A percentile compares a stretch with the other conserved stretches of the same genome.
These are phyloP conservation scores for Eriocheir sinensis DNA, from an alignment of 1,140 invertebrate genomes.

Conservation along the genomic window DNA sequence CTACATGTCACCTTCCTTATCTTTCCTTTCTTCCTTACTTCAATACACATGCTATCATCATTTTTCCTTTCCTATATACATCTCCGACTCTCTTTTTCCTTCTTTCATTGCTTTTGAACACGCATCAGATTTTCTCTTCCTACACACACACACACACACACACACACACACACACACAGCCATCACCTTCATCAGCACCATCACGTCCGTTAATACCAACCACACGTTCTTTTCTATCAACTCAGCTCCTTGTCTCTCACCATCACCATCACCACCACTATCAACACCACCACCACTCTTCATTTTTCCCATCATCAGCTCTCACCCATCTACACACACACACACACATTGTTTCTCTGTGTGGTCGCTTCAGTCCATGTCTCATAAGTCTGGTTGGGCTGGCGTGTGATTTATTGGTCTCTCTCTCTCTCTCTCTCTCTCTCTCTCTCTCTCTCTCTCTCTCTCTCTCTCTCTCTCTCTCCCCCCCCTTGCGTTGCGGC, in stretches of 20 bases:
- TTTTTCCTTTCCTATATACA: no score
- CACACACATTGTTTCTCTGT: background rate
- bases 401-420: background rate
- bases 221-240: background rate
- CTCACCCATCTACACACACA: no score
- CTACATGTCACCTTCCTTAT: no score
- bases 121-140: background rate
- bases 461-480: conserved; percentile 18
- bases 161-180: background rate
- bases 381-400: no score
- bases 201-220: background rate
- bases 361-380: background rate
- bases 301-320: no score
- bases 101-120: background rate
- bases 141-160: background rate
- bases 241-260: no score
- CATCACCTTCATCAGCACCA: background rate
- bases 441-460: conserved; percentile 4
- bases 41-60: no score
- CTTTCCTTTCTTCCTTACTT: no score
- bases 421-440: conserved; percentile 11
- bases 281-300: no score
- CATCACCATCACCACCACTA: no score
- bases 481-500: background rate
- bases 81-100: no score